A percentile compares a stretch with the other conserved stretches of the same genome.
These are phyloP conservation scores for Oscheius sp. DNA, from an alignment of 2,888 invertebrate species.

Conservation along the genomic window DNA sequence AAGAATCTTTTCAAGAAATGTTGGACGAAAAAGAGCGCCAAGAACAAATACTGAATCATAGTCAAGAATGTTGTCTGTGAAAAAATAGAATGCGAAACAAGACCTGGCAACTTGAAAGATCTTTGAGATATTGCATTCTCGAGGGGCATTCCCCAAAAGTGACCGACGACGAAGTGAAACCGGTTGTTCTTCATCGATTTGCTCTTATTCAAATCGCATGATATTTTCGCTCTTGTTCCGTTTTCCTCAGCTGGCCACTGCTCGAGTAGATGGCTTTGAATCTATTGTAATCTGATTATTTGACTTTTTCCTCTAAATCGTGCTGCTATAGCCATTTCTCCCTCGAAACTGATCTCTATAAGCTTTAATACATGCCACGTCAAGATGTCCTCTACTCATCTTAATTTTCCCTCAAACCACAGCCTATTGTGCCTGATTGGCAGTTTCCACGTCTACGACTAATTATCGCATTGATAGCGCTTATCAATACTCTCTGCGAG, in stretches of 20 bases:
- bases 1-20: too few relatives aligned
- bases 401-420: too few relatives aligned
- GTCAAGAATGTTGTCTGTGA: too few relatives aligned
- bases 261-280: slow-evolving; percentile 6
- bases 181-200: slow-evolving; percentile 37
- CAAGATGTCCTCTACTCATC: neutral
- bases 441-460: slow-evolving; percentile 3
- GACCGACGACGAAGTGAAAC: slow-evolving; percentile 29
- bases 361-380: neutral
- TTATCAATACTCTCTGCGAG: neutral
- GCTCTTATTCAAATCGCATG: slow-evolving; percentile 37
- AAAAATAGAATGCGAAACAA: too few relatives aligned
- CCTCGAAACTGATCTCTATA: neutral
- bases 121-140: neutral
- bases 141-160: slow-evolving; percentile 24
- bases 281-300: slow-evolving; percentile 30
- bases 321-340: neutral
- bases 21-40: too few relatives aligned
- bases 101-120: too few relatives aligned
- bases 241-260: slow-evolving; percentile 22
- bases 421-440: neutral
- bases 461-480: slow-evolving; percentile 13
- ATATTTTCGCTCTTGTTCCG: slow-evolving; percentile 26
- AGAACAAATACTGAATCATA: too few relatives aligned
- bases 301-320: slow-evolving; percentile 16